Base-by-base conservation (phyloP, 2,888 invertebrate genomes). In the Odontocerum albicorne region DNA sequence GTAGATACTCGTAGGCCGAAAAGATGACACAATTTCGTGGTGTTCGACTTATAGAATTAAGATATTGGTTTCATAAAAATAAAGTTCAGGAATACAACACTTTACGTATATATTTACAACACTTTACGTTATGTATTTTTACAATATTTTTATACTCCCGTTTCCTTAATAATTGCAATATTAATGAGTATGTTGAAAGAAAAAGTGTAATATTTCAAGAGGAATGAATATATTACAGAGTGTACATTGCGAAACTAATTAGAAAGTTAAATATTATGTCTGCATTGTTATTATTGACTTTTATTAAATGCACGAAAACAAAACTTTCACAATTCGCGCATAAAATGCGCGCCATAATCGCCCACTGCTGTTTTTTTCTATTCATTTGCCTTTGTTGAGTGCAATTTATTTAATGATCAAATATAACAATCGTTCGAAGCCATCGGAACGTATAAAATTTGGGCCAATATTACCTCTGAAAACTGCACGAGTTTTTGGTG, bases 251-350 rank as follows among this genome's bases (percentile, higher is more conserved):
- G 27, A 27, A 22, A 21, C 47, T 47, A 47, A 47, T 47, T 47
- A 47, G 47, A 47, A 47, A 47, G 47, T 47, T 32, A 7, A 7
- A 7, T 36, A 47, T 15, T 47, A 19, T 19, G 17, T 39, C 16
- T 47, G 47, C 22, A 47, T 47, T 47, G 47, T 47, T 47, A 21
- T 21, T 47, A 36, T 47, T 47, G 36, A 36, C 35, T 15, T 38
- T 47, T 47, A 47, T 47, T 47, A 46, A 46, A 39, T 36, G 44
- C 21, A 16, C 16, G 15, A 47, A 33, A 36, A 47, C 35, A 22
- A 27, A 47, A 47, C 36, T 47, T 47, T 47, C 47, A 47, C 47
- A 36, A 36, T 36, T 36, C 47, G 35, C 46, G 19, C n/a, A 46
- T 10, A 27, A 27, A 27, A 27, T 27, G 27, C 6, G 27, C 27